phyloP scores from a whole-genome alignment of 92 coral and sea anemone species.

The Metridium senile region DNA sequence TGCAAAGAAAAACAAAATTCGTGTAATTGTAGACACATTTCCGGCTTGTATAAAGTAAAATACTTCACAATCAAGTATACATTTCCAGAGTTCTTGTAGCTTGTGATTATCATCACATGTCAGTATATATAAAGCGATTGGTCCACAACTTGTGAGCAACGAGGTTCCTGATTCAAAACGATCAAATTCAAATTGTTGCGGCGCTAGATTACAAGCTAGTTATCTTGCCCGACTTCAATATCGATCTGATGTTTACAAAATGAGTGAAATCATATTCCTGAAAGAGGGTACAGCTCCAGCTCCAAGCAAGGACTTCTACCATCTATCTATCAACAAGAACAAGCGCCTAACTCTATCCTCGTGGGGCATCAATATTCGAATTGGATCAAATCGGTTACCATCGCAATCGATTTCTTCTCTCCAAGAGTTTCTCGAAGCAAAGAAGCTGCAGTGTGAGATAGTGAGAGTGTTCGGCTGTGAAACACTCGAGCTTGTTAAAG shows the following conservation, averaged over 20 bases:
- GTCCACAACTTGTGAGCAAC: too few relatives aligned
- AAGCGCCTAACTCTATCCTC: slow-evolving; percentile 7
- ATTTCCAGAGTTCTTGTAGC: too few relatives aligned
- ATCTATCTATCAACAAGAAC: slow-evolving; percentile 23
- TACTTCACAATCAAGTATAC: not conserved
- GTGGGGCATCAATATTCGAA: slow-evolving; percentile 21
- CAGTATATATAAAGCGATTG: too few relatives aligned
- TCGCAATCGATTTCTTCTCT: slow-evolving; percentile 12
- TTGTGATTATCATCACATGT: too few relatives aligned
- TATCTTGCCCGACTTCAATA: not conserved
- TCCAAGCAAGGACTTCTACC: slow-evolving; percentile 60
- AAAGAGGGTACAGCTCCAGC: slow-evolving; percentile 40
- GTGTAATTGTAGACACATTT: slow-evolving; percentile 6
- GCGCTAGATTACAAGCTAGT: too few relatives aligned
- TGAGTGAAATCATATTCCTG: not conserved
- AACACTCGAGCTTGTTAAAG: slow-evolving; percentile 20
- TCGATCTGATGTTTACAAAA: not conserved
- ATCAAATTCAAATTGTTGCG: too few relatives aligned
- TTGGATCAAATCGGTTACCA: slow-evolving; percentile 18
- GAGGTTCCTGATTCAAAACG: too few relatives aligned
- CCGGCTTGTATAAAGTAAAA: not conserved
- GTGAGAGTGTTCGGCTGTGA: slow-evolving; percentile 21
- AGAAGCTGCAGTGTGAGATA: slow-evolving; percentile 22
- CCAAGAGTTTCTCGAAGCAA: slow-evolving; percentile 19
- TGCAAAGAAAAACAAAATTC: not conserved